Base-by-base conservation (phyloP, 2,888 invertebrate species). In the Falcaria lacertinaria region DNA sequence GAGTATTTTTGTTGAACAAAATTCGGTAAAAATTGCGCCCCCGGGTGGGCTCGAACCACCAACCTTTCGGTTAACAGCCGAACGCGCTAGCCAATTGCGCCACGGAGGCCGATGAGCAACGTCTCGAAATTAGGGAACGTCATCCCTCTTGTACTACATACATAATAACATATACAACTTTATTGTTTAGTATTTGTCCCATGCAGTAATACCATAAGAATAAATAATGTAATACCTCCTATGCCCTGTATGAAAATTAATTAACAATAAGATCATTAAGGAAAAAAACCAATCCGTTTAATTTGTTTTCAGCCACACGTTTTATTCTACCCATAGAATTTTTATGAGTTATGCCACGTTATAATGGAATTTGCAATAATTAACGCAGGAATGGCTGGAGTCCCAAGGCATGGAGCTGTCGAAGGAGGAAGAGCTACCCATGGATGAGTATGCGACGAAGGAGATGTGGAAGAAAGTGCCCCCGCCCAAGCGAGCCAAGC, bases 1-100 rank as follows among this genome's bases (percentile, higher is more conserved):
- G 11, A 6, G 14, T 14, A 6, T 33, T 33, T 14, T 33, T 33
- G 4, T 33, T 33, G 33, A 33, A 8, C 3, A 33, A 15, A 33
- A 33, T 33, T 15, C 3, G 33, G 15, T 15, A 7, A 37, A 22
- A 37, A 14, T 6, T 13, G 15, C 95, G 95, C 95, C 95, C 95
- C 95, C 95, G 95, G 96, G 96, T 96, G 96, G 96, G 93, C 95
- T 96, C 93, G 96, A 96, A 96, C 96, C 96, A 96, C 96, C 96
- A 96, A 96, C 96, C 96, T 96, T 96, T 96, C 96, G 96, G 96
- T 96, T 96, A 96, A 96, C 96, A 96, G 96, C 96, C 96, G 96
- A 96, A 96, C 96, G 96, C 96, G 96, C 57, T 58, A 55, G 43
- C 55, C 57, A 48, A 55, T 58, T 58, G 58, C 55, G 54, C 58